Conservation (phyloP, 2,797 vertebrate species). For the Poecilia wingei region DNA sequence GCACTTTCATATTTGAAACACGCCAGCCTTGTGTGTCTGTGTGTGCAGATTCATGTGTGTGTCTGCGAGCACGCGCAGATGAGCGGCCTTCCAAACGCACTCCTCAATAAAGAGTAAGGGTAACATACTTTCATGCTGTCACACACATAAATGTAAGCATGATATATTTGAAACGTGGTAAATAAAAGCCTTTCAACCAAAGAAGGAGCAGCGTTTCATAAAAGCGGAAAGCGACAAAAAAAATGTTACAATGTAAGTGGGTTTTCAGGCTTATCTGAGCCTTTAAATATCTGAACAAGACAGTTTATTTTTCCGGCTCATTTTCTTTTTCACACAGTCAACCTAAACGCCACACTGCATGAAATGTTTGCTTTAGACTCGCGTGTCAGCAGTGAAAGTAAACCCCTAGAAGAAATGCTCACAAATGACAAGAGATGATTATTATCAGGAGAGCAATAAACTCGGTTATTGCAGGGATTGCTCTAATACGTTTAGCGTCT, state of each 20-base stretch:
- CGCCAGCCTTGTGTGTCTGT: conserved; percentile 24
- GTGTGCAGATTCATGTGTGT: not conserved
- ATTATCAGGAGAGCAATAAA: not conserved
- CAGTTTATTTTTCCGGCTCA: conserved; percentile 4
- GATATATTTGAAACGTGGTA: conserved; percentile 48
- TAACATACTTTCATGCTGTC: conserved; percentile 16
- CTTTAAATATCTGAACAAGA: conserved; percentile 1
- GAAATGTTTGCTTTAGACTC: not conserved
- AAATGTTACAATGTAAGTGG: not conserved
- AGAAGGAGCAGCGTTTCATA: conserved; percentile 17
- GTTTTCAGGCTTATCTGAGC: conserved; percentile 8
- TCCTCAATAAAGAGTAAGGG: conserved; percentile 47
- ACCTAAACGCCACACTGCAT: not conserved
- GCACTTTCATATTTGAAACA: conserved; percentile 69
- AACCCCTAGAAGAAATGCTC: not conserved
- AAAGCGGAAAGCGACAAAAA: conserved; percentile 9
- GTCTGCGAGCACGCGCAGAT: conserved; percentile 14
- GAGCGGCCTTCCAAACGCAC: conserved; percentile 49
- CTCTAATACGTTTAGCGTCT: not conserved
- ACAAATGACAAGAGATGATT: not conserved
- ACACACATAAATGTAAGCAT: conserved; percentile 4
- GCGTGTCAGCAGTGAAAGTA: not conserved
- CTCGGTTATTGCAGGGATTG: not conserved
- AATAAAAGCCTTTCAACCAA: conserved; percentile 41
- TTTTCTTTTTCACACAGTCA: not conserved